phyloP scores from a whole-genome alignment of 1,140 invertebrate species.

The Ridgeia piscesae region DNA sequence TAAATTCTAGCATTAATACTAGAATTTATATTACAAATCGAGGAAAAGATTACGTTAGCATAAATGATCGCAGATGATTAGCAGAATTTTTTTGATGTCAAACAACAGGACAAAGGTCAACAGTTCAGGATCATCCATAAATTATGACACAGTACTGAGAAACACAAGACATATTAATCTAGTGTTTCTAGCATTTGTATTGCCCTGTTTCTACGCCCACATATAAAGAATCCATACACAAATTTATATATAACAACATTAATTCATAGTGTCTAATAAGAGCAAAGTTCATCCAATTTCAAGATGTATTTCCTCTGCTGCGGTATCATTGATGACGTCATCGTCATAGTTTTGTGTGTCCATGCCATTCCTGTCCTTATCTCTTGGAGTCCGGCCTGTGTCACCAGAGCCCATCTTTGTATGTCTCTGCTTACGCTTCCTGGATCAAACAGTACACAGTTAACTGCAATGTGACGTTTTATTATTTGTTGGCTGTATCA shows the following conservation, averaged over 20 bases:
- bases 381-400: neutral
- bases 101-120: neutral
- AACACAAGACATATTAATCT: neutral
- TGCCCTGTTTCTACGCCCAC: neutral
- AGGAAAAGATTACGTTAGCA: no score
- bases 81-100: neutral
- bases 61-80: neutral
- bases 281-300: neutral
- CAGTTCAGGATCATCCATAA: neutral
- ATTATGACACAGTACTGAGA: neutral
- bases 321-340: neutral
- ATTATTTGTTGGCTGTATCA: neutral
- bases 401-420: neutral
- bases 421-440: neutral
- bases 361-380: neutral
- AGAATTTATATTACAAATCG: no score
- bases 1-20: no score
- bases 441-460: neutral
- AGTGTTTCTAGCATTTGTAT: neutral
- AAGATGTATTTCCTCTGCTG: neutral
- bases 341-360: neutral
- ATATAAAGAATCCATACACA: neutral
- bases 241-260: neutral
- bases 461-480: neutral
- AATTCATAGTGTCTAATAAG: neutral